Evolutionary conservation across 2,797 vertebrate species (phyloP).

Genomic region (Enteromius unitaeniatus): DNA sequence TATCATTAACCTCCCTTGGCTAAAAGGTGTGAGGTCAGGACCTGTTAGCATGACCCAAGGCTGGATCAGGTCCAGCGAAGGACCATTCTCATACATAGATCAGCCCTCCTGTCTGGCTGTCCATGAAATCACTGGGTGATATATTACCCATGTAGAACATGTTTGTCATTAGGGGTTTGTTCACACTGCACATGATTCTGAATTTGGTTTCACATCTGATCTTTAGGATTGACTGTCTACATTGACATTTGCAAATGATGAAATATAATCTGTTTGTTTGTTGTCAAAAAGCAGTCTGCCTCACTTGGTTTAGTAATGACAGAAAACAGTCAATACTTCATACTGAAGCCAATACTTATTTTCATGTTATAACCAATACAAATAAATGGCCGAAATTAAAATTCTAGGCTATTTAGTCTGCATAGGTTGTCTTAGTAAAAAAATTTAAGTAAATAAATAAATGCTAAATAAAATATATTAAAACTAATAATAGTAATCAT

Average conservation of each 20-base stretch:
- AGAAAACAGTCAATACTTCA: background rate
- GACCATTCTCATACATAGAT: constrained; percentile 50
- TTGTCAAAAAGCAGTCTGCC: background rate
- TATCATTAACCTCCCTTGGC: constrained; percentile 59
- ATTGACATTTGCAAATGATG: background rate
- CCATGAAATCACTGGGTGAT: constrained; percentile 51
- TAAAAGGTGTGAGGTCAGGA: constrained; percentile 55
- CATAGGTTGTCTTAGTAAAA: background rate
- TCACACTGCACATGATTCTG: constrained; percentile 28
- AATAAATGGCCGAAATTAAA: background rate
- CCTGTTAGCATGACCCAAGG: constrained; percentile 54
- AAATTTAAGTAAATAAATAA: background rate
- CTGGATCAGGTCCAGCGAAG: constrained; percentile 35
- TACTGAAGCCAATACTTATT: background rate
- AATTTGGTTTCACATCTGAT: background rate
- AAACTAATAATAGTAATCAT: background rate
- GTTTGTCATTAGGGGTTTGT: constrained; percentile 44
- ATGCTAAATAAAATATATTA: no score
- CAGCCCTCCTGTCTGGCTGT: constrained; percentile 25
- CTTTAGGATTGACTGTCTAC: background rate
- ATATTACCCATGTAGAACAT: constrained; percentile 48
- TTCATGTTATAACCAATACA: background rate
- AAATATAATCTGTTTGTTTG: background rate
- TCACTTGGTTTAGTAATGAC: background rate
- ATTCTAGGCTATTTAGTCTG: background rate